Base-by-base conservation (phyloP, 2,888 invertebrate species). In the Cryptocheilus praepositus region DNA sequence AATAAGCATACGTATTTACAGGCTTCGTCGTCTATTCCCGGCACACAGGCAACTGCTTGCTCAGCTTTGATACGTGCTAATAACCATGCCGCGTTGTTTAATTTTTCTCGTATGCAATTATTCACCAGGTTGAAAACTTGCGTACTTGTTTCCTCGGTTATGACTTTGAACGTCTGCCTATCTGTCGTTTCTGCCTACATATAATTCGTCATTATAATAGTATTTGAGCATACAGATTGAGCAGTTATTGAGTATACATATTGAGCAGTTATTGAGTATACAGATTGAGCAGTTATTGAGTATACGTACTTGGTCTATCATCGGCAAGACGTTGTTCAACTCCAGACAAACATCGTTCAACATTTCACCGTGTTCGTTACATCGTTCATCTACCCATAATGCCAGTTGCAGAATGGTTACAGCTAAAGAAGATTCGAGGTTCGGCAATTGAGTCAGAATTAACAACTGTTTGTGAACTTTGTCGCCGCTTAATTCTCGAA, bases 291-390 rank as follows among this genome's bases (percentile, higher is more conserved):
- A n/a, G n/a, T n/a, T n/a, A n/a, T 36, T 36, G 4, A 36, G 36
- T 36, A 11, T 59, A 53, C 64, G 75, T 84, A 90, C 91, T 69
- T 89, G 88, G 74, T 89, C 88, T 49, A 91, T 85, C 18, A 87
- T 86, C 21, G 90, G 91, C 59, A 89, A 84, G 71, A 89, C 79
- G 56, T 85, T 81, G 28, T 89, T 89, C 45, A 91, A 74, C 70
- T 89, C 89, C 16, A 85, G 64, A 25, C 90, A 89, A 56, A 91
- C 76, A 60, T 89, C 88, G 71, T 90, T 89, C 56, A 91, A 71
- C 13, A 74, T 78, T 25, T 81, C 78, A 2, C 84, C 83, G 43
- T 82, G 79, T 11, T 82, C 81, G 52, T 67, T 66, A 13, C 75
- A 76, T 57, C 72, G 74, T 51, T 85, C 85, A 71, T 88, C 88